Base-by-base conservation (phyloP, 2,113 vertebrate species). In the Phainopepla nitens region DNA sequence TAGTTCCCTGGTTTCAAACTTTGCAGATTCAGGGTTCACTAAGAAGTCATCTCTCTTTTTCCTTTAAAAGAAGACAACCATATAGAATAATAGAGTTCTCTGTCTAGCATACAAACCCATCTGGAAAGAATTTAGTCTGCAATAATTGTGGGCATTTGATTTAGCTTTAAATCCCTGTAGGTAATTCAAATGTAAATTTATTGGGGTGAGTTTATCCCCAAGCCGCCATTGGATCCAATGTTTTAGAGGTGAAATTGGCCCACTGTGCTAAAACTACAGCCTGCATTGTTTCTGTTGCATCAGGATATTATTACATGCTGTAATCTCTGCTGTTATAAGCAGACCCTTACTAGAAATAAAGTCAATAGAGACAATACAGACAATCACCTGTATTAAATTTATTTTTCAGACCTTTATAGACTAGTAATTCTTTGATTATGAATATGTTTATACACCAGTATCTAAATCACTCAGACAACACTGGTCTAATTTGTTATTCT, bases 81-180 rank as follows among this genome's bases (percentile, higher is more conserved):
- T 77, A 42, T 27, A 78, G 82, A 91, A 95, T 96, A 97, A 96
- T 94, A 94, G 82, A 96, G 88, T 95, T 93, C 78, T 96, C 93
- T 96, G 90, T 96, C 82, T 89, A 92, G 82, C 88, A 78, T 86
- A 49, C 56, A 88, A 77, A 80, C 76, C 71, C 96, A 97, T 96
- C 95, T 97, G 95, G 96, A 97, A 96, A 89, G n/a, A 96, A 95
- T 96, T 97, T 96, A 92, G 82, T 71, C 51, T 83, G 85, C 64
- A 96, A 89, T 93, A 88, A 95, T 96, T 83, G 85, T 81, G 93
- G 93, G 89, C 84, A 96, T 90, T 97, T 94, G 94, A 93, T 97
- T 96, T 94, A 96, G 51, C 41, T 93, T 96, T 86, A 96, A 96
- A 94, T 94, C 93, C 88, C 96, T 88, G 53, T 83, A 94, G 90